Percentiles rank a stretch among this genome's conserved stretches.
phyloP scores from a whole-genome alignment of 1,140 invertebrate genomes.

The Acromyrmex charruanus region DNA sequence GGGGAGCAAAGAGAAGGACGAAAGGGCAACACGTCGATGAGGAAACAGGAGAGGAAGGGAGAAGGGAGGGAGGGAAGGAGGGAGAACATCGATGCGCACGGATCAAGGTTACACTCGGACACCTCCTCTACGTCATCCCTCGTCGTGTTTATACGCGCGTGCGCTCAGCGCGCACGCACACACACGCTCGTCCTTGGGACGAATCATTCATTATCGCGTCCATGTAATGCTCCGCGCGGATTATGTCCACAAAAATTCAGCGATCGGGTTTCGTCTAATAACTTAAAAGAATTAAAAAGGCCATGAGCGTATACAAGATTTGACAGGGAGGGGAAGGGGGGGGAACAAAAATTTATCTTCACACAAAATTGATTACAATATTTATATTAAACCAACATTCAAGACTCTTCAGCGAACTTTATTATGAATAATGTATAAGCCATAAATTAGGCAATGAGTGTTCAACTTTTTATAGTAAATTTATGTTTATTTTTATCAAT shows the following conservation, averaged over 20 bases:
- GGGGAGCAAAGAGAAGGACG: constrained; percentile 15
- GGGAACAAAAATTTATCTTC: too few relatives aligned
- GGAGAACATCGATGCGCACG: constrained; percentile 75
- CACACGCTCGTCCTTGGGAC: constrained; percentile 51
- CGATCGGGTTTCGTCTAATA: neutral
- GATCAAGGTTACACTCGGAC: constrained; percentile 83
- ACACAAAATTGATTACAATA: too few relatives aligned
- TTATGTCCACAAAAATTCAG: constrained; percentile 13
- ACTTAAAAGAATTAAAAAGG: neutral
- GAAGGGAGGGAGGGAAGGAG: constrained; percentile 68
- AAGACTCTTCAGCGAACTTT: too few relatives aligned
- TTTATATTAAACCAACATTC: too few relatives aligned
- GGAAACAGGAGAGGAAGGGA: constrained; percentile 47
- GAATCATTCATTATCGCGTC: constrained; percentile 70
- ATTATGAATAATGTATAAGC: too few relatives aligned
- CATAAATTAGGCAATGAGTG: too few relatives aligned
- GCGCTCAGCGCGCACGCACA: constrained; percentile 58
- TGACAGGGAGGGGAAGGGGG: too few relatives aligned
- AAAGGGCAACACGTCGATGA: constrained; percentile 7
- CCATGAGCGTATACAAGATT: too few relatives aligned
- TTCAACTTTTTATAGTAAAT: too few relatives aligned
- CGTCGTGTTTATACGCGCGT: constrained; percentile 64
- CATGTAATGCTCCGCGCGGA: constrained; percentile 1
- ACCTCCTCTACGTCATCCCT: constrained; percentile 74
- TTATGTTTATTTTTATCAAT: too few relatives aligned